These are phyloP conservation scores for Gobiocypris rarus DNA, from an alignment of 2,113 vertebrate genomes.

Conservation along the genomic window DNA sequence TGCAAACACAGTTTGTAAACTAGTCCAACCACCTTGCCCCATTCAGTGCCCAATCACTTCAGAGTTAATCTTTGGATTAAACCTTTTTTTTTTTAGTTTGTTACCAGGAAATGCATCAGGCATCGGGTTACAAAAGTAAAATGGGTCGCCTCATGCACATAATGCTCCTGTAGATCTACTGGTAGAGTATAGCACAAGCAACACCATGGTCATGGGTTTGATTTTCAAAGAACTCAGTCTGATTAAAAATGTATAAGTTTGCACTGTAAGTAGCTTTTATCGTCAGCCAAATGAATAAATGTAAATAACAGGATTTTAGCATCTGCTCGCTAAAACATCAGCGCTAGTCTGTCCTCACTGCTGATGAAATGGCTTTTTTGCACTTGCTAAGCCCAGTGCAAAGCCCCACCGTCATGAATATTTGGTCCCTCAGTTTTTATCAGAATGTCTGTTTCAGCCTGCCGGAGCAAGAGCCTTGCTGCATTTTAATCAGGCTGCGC, in stretches of 20 bases:
- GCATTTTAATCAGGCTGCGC: conserved; percentile 77
- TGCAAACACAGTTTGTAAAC: too few relatives aligned
- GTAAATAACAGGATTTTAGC: conserved; percentile 26
- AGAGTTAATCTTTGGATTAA: too few relatives aligned
- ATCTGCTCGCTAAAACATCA: not conserved
- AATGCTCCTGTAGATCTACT: too few relatives aligned
- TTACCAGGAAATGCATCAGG: too few relatives aligned
- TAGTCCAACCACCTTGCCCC: too few relatives aligned
- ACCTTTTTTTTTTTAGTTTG: too few relatives aligned
- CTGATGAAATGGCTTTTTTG: conserved; percentile 25
- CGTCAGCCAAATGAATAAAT: conserved; percentile 22
- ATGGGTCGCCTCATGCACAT: too few relatives aligned
- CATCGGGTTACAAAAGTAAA: too few relatives aligned
- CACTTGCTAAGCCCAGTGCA: conserved; percentile 20
- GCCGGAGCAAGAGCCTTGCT: conserved; percentile 62
- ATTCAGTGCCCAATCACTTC: too few relatives aligned
- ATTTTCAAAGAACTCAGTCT: not conserved
- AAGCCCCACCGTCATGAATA: too few relatives aligned
- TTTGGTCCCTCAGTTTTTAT: conserved; percentile 66
- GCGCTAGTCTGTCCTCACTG: not conserved
- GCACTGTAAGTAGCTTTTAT: conserved; percentile 14
- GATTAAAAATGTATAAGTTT: conserved; percentile 32
- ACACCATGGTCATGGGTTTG: conserved; percentile 8
- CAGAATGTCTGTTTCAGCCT: conserved; percentile 72
- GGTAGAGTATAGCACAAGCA: not conserved